Base-by-base conservation (phyloP, 2,888 invertebrate genomes). In the Gari tellinella region DNA sequence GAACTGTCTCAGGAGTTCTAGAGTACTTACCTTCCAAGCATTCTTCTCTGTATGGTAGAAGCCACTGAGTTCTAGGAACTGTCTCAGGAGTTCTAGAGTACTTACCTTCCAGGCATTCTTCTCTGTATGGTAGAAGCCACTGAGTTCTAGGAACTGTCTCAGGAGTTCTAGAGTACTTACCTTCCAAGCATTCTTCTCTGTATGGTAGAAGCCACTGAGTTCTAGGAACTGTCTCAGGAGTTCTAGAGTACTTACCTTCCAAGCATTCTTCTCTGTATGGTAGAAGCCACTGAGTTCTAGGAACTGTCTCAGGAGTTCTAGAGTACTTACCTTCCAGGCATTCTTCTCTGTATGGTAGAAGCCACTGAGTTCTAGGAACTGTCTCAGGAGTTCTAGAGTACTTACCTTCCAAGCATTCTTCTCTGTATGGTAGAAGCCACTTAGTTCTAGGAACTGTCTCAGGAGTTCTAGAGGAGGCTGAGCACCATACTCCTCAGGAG, bases 381-480 rank as follows among this genome's bases (percentile, higher is more conserved):
- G 91, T 64, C 92, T 69, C 31, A 92, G 86, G 5, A 92, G 84
- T 74, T 92, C 92, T 21, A 92, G 79, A 4, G 92, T 91, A 14
- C 65, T 48, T 83, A 90, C 90, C 89, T 91, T 91, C 91, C 91
- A 91, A 14, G 82, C 75, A 25, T 90, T 84, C 70, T 89, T 90
- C 72, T 85, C 83, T 2, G 88, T 88, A 68, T 91, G 88, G 74
- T 89, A 91, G 82, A 90, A 92, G 25, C 92, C 92, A 53, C 88
- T 89, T 12, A 89, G 78, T 64, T 92, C 92, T 41, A 92, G 78
- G 70, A 90, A 91, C 82, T 91, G 91, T 64, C 92, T 69, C 31
- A 92, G 86, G 5, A 92, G 84, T 74, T 92, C 92, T 21, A 92
- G 79, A 4, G 92, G 91, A 12, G 92, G 90, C 68, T 92, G 92